phyloP scores from a whole-genome alignment of 2,113 vertebrate genomes.

The Pavo muticus region DNA sequence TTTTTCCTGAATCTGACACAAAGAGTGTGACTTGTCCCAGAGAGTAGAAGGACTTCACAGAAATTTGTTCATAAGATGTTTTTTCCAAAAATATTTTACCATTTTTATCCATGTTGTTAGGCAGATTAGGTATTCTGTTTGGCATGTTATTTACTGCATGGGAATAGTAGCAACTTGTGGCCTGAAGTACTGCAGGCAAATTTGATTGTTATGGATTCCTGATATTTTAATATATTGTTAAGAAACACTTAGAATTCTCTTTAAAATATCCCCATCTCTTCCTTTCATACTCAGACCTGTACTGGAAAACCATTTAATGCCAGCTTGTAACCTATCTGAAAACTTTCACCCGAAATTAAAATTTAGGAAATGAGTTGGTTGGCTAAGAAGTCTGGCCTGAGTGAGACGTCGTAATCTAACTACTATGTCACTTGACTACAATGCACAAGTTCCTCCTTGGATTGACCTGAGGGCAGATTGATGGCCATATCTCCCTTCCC shows the following conservation, averaged over 20 bases:
- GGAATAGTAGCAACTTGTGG: background rate
- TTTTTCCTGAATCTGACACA: background rate
- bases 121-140: background rate
- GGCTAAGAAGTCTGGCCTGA: background rate
- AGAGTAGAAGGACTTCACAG: background rate
- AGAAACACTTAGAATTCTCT: background rate
- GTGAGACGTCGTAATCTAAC: background rate
- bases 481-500: background rate
- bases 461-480: background rate
- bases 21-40: background rate
- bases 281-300: background rate
- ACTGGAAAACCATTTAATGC: background rate
- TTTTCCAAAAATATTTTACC: background rate
- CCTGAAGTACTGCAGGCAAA: background rate
- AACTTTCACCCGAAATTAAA: background rate
- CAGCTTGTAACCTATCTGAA: background rate
- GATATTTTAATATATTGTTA: background rate
- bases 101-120: background rate
- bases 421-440: no score
- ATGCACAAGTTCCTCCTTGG: background rate
- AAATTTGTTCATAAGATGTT: background rate
- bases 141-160: background rate
- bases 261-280: background rate
- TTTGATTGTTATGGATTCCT: background rate
- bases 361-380: background rate